Evolutionary conservation across 2,888 invertebrate genomes (phyloP).

Genomic region (Drosophila neotestacea): DNA sequence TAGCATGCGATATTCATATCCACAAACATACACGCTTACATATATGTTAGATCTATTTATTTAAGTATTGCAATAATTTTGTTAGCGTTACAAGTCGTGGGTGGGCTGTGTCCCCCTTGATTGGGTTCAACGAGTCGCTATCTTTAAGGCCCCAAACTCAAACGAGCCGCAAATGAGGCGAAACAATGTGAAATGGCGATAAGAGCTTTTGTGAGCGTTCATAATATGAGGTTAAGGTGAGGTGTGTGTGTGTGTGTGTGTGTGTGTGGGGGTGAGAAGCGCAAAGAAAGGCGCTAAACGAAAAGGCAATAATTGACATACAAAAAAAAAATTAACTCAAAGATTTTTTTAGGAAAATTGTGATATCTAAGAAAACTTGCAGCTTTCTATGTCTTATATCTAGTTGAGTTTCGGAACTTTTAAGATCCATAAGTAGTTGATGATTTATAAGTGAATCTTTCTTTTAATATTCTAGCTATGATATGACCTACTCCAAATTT

Average conservation of each 20-base stretch:
- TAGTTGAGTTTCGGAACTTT: too few species aligned
- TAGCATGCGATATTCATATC: constrained; percentile 39
- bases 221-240: constrained; percentile 6
- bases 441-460: too few species aligned
- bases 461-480: too few species aligned
- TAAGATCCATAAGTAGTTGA: too few species aligned
- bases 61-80: constrained; percentile 56
- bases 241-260: constrained; percentile 9
- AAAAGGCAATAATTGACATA: constrained; percentile 3
- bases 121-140: constrained; percentile 26
- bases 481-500: too few species aligned
- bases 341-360: too few species aligned
- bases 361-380: too few species aligned
- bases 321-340: too few species aligned
- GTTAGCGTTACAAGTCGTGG: constrained; percentile 28
- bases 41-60: constrained; percentile 27
- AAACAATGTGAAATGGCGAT: constrained; percentile 36
- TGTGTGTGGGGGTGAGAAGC: constrained; percentile 7
- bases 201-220: constrained; percentile 22
- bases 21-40: constrained; percentile 4
- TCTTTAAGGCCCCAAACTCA: constrained; percentile 23
- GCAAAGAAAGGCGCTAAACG: constrained; percentile 15
- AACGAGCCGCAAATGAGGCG: constrained; percentile 52
- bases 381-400: too few species aligned
- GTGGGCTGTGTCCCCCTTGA: constrained; percentile 38